Conservation (phyloP, 1,140 invertebrate species). For the Panulirus ornatus region DNA sequence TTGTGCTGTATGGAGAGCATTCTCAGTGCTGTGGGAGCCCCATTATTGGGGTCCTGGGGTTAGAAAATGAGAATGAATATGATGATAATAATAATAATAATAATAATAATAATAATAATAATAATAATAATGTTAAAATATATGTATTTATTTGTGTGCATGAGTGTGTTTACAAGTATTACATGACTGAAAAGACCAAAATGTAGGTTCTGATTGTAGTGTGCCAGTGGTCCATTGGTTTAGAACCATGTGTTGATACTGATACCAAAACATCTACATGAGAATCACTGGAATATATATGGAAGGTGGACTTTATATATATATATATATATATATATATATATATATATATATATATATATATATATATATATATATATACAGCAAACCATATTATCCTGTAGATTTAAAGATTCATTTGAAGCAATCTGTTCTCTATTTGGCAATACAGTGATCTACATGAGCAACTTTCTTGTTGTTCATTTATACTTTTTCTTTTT, state of each 20-base stretch:
- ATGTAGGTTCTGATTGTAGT: background rate
- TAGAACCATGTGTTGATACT: background rate
- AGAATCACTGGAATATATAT: background rate
- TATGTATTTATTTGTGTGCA: slow-evolving; percentile 3
- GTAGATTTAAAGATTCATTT: no score
- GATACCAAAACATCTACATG: background rate
- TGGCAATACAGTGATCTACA: background rate
- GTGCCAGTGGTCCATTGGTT: background rate
- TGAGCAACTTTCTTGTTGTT: background rate
- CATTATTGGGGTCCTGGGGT: no score
- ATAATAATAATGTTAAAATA: background rate
- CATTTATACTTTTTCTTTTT: background rate
- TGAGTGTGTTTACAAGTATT: slow-evolving; percentile 11
- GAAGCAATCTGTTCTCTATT: no score
- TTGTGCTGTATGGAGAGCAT: background rate
- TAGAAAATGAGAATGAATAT: background rate
- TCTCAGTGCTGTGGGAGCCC: background rate
- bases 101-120: background rate
- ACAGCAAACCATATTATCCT: background rate
- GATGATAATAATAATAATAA: background rate
- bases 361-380: background rate
- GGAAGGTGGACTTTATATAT: background rate
- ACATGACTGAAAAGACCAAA: background rate
- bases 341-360: background rate
- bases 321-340: background rate